phyloP scores from a whole-genome alignment of 2,888 invertebrate species.

The Nudaria mundana region DNA sequence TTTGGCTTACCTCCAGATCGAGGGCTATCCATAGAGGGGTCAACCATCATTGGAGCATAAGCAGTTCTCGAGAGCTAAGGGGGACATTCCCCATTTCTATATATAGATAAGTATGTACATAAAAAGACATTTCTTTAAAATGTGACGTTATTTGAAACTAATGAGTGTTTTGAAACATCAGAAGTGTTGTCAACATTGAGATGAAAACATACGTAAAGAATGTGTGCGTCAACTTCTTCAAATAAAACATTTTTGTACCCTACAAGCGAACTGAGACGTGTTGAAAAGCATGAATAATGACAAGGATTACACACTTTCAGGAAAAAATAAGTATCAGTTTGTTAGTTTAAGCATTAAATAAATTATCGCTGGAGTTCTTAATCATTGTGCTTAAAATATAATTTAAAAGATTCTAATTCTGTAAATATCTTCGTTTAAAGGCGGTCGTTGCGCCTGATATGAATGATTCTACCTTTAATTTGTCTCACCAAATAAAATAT shows the following conservation, averaged over 20 bases:
- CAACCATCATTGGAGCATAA: too few relatives aligned
- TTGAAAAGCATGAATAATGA: constrained; percentile 21
- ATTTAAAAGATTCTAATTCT: constrained; percentile 46
- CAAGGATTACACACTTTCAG: constrained; percentile 31
- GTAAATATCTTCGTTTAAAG: constrained; percentile 37
- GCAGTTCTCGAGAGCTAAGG: too few relatives aligned
- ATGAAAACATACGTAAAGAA: not conserved
- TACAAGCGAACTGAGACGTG: constrained; percentile 9
- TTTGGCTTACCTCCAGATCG: too few relatives aligned
- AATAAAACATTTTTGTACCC: constrained; percentile 22
- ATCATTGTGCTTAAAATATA: constrained; percentile 46
- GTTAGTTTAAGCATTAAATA: constrained; percentile 42
- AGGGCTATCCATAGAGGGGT: too few relatives aligned
- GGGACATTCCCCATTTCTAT: too few relatives aligned
- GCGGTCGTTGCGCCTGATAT: constrained; percentile 46
- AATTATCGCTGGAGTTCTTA: constrained; percentile 48
- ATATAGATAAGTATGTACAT: too few relatives aligned
- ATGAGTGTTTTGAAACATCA: too few relatives aligned
- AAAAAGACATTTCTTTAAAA: too few relatives aligned
- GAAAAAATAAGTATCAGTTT: constrained; percentile 38
- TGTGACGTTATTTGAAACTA: too few relatives aligned
- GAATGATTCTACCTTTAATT: constrained; percentile 46
- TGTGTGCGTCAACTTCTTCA: constrained; percentile 7
- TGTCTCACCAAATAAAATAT: constrained; percentile 28
- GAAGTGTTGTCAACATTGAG: too few relatives aligned